Evolutionary conservation across 2,888 invertebrate species (phyloP).

Genomic region (Drosophila melanosoma): DNA sequence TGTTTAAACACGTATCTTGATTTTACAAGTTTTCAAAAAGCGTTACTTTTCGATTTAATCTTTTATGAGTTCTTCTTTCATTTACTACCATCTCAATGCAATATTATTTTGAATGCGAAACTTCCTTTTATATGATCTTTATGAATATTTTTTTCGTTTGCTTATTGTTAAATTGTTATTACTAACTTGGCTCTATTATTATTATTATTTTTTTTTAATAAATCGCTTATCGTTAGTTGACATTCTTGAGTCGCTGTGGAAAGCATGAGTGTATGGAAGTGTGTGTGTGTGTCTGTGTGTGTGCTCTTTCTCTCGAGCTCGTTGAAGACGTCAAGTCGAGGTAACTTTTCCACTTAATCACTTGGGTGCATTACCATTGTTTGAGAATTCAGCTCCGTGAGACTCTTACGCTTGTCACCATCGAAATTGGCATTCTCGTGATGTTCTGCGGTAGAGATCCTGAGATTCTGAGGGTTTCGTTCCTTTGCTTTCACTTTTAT

Average conservation of each 20-base stretch:
- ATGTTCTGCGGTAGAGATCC: constrained; percentile 2
- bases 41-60: neutral
- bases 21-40: neutral
- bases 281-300: neutral
- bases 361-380: constrained; percentile 41
- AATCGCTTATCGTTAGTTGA: neutral
- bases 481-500: constrained; percentile 6
- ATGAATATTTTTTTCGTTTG: neutral
- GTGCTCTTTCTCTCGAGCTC: constrained; percentile 2
- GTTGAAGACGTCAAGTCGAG: constrained; percentile 32
- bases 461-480: constrained; percentile 6
- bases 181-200: neutral
- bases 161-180: neutral
- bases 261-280: neutral
- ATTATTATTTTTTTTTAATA: neutral
- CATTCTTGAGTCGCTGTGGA: constrained; percentile 6
- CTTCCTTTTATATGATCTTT: neutral
- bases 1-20: neutral
- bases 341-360: constrained; percentile 59
- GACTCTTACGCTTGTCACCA: constrained; percentile 37
- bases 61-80: neutral
- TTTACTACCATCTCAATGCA: neutral
- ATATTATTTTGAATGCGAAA: neutral
- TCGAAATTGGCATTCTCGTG: constrained; percentile 40
- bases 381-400: constrained; percentile 21